A percentile compares a stretch with the other conserved stretches of the same genome.
phyloP scores from a whole-genome alignment of 2,113 vertebrate genomes.

The Felis catus region DNA sequence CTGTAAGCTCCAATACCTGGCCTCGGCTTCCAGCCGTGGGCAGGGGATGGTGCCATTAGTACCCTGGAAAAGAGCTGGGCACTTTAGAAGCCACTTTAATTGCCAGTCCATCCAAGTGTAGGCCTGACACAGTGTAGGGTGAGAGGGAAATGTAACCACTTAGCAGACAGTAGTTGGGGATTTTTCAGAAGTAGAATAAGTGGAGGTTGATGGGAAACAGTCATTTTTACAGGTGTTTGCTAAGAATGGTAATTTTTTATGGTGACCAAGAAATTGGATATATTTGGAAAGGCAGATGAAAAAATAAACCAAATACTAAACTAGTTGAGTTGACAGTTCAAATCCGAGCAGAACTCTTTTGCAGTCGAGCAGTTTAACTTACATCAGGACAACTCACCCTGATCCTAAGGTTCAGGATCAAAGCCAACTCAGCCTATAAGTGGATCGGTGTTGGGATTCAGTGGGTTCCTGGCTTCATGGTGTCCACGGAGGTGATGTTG shows the following conservation, averaged over 20 bases:
- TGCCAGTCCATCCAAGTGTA: not conserved
- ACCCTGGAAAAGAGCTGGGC: not conserved
- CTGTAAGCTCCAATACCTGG: not conserved
- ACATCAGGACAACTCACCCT: not conserved
- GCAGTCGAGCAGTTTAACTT: not conserved
- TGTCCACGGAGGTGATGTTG: not conserved
- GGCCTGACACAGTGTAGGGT: not conserved
- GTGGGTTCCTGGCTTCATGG: not conserved
- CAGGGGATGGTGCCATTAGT: not conserved
- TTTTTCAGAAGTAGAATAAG: not conserved
- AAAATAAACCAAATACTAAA: not conserved
- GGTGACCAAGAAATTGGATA: not conserved
- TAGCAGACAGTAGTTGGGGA: not conserved
- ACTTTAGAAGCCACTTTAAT: not conserved
- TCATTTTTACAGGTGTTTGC: conserved; percentile 1
- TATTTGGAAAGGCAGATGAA: conserved; percentile 19
- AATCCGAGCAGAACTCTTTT: not conserved
- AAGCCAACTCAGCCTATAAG: not conserved
- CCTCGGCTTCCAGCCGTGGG: not conserved
- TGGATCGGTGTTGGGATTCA: not conserved
- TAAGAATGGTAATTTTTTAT: not conserved
- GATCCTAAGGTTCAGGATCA: not conserved
- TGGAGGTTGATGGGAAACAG: not conserved
- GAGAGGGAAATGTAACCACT: not conserved
- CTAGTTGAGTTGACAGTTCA: not conserved